Base-by-base conservation (phyloP, 2,888 invertebrate species). In the Sipha maydis region DNA sequence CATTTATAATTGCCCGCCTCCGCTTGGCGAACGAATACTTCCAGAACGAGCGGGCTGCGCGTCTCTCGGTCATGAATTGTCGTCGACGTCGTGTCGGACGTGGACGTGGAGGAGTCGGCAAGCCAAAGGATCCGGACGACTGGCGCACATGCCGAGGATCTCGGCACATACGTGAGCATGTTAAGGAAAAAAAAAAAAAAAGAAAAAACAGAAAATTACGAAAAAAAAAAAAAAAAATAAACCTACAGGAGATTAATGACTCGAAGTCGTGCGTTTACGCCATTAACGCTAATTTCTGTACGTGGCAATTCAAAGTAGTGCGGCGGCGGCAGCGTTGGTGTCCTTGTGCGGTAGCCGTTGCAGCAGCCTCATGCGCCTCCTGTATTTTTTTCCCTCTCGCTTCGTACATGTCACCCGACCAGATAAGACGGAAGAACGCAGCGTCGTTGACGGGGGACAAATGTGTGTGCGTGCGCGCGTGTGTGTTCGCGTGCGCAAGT, bases 251-350 rank as follows among this genome's bases (percentile, higher is more conserved):
- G 73, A 88, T 88, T 88, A 88, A 88, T 88, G 88, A 88, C 88
- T 82, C 86, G 73, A 41, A n/a, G 79, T 86, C 80, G 88, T 73
- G 88, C 88, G 88, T 88, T 88, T 88, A 88, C 88, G 88, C 88
- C 82, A 88, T 88, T 88, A 88, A 82, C 80, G 88, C 88, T 88
- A 88, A 88, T 88, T 88, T 82, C 88, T 38, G 73, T 25, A 61
- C 41, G 75, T 61, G 86, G 86, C 21, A 41, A 82, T 88, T 75
- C 75, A 88, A 82, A 88, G 82, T 75, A 82, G 75, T 75, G 61
- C 80, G 86, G 56, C 79, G n/a, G 78, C 31, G 56, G 78, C 28
- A 21, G 71, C 79, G 48, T 48, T 48, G 78, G 41, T 31, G 48
- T 85, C 85, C 69, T 85, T 69, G 85, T 48, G 85, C 85, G 34